These are phyloP conservation scores for Digitonthophagus gazella DNA, from an alignment of 2,888 invertebrate genomes.

Conservation along the genomic window DNA sequence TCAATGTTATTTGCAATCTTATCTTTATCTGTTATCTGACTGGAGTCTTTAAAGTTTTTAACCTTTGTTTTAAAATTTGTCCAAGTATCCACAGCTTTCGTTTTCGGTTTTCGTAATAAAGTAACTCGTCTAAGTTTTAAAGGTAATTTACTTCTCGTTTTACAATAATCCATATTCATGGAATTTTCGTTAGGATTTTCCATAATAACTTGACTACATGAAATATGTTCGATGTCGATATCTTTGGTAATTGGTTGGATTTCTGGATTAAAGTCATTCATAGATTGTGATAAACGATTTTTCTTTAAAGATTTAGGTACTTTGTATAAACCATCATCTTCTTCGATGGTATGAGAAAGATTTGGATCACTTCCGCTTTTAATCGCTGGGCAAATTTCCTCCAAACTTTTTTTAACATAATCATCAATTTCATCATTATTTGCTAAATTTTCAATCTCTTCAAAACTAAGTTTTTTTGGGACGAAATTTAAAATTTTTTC, in stretches of 20 bases:
- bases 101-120: slow-evolving; percentile 40
- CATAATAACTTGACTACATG: slow-evolving; percentile 43
- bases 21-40: slow-evolving; percentile 38
- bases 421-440: slow-evolving; percentile 23
- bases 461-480: slow-evolving; percentile 5
- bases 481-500: neutral
- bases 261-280: slow-evolving; percentile 46
- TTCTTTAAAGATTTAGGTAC: slow-evolving; percentile 43
- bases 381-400: slow-evolving; percentile 29
- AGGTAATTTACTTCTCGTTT: slow-evolving; percentile 41
- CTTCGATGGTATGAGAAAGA: slow-evolving; percentile 34
- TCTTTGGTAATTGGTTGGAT: slow-evolving; percentile 38
- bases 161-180: slow-evolving; percentile 40
- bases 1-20: slow-evolving; percentile 45
- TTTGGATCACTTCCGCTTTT: slow-evolving; percentile 49
- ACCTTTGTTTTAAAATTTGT: slow-evolving; percentile 45
- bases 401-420: slow-evolving; percentile 29
- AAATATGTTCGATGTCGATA: slow-evolving; percentile 47
- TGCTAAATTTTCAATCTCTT: slow-evolving; percentile 15
- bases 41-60: slow-evolving; percentile 36
- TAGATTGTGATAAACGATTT: slow-evolving; percentile 45
- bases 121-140: slow-evolving; percentile 41
- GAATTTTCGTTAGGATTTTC: slow-evolving; percentile 20
- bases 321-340: slow-evolving; percentile 46
- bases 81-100: slow-evolving; percentile 44